Evolutionary conservation across 2,797 vertebrate genomes (phyloP).

Genomic region (Gephyroberyx darwinii): DNA sequence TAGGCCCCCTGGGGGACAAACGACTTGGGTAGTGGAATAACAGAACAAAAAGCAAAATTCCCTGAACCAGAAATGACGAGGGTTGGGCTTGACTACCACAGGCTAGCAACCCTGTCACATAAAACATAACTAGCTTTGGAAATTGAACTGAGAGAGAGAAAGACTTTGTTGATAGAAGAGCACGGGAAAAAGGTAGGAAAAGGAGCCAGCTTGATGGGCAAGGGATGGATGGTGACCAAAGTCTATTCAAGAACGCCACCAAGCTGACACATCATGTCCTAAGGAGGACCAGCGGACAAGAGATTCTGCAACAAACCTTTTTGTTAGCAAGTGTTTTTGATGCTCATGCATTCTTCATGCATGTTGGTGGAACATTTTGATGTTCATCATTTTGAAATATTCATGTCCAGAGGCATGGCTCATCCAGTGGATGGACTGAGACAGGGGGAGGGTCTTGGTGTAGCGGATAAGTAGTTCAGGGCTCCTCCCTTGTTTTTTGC

Average conservation of each 20-base stretch:
- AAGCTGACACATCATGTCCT: background rate
- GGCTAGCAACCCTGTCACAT: constrained; percentile 24
- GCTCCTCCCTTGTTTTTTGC: too few species aligned
- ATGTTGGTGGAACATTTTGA: too few species aligned
- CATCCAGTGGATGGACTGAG: too few species aligned
- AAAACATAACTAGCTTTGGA: constrained; percentile 26
- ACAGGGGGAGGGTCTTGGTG: too few species aligned
- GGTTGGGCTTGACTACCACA: background rate
- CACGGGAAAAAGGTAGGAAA: background rate
- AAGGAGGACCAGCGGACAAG: background rate
- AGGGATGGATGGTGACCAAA: constrained; percentile 34
- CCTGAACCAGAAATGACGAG: constrained; percentile 45
- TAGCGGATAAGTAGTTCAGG: too few species aligned
- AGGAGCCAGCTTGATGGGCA: constrained; percentile 12
- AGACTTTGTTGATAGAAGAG: background rate
- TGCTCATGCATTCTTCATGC: too few species aligned
- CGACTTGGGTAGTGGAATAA: constrained; percentile 13
- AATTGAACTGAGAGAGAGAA: constrained; percentile 3
- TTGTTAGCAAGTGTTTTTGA: too few species aligned
- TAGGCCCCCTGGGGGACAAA: constrained; percentile 41
- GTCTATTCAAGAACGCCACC: background rate
- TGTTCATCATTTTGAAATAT: too few species aligned
- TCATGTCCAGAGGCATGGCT: too few species aligned
- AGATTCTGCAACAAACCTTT: background rate
- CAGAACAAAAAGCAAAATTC: background rate